Conservation (phyloP, 2,888 invertebrate species). For the Lasius platythorax region DNA sequence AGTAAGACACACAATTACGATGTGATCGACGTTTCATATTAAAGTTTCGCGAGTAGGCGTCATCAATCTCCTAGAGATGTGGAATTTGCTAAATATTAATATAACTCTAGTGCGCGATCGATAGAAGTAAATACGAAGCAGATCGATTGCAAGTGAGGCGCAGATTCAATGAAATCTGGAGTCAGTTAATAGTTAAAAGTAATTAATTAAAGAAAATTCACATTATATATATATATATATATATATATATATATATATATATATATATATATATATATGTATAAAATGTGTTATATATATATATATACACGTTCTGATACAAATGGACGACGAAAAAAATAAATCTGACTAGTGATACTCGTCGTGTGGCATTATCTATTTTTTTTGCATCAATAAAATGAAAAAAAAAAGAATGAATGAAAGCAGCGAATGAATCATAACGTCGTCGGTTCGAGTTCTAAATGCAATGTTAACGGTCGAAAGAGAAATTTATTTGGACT, state of each 20-base stretch:
- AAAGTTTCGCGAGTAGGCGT: conserved; percentile 25
- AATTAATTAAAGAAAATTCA: conserved; percentile 48
- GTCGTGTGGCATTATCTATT: neutral
- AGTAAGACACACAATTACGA: conserved; percentile 1
- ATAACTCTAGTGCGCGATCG: conserved; percentile 10
- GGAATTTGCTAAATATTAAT: conserved; percentile 27
- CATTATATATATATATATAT: neutral
- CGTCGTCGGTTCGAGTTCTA: neutral
- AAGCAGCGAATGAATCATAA: conserved; percentile 1
- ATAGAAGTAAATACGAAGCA: neutral
- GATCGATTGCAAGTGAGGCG: conserved; percentile 9
- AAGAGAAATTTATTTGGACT: conserved; percentile 7
- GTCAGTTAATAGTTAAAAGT: conserved; percentile 67
- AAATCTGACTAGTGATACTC: conserved; percentile 20
- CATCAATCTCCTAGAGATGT: conserved; percentile 7
- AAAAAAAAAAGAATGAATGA: neutral
- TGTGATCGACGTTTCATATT: conserved; percentile 19
- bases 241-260: neutral
- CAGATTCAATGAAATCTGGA: conserved; percentile 16
- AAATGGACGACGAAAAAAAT: conserved; percentile 43
- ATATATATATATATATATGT: neutral
- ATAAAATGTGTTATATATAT: neutral
- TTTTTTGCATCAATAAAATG: neutral
- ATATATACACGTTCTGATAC: conserved; percentile 11
- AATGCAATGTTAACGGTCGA: neutral